Evolutionary conservation across 2,113 vertebrate genomes (phyloP).

Genomic region (Elachura formosa): DNA sequence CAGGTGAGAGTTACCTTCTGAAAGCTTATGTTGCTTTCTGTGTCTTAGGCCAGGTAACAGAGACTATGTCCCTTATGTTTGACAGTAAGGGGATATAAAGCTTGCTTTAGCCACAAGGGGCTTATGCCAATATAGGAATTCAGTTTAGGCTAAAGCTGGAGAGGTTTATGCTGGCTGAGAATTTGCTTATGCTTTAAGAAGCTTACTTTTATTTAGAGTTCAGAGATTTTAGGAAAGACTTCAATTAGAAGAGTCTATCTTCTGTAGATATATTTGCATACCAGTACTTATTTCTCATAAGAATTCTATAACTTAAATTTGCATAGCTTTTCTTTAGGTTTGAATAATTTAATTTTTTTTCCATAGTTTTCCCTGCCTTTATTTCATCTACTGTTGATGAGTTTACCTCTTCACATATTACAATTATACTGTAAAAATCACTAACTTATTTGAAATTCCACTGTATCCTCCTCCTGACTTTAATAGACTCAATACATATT

Average conservation of each 20-base stretch:
- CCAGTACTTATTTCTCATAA: background rate
- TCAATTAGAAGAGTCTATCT: background rate
- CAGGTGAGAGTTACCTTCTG: background rate
- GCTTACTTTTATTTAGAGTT: conserved; percentile 33
- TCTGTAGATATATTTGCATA: background rate
- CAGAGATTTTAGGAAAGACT: conserved; percentile 1
- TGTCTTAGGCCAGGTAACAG: background rate
- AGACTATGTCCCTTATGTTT: background rate
- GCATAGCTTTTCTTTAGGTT: background rate
- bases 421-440: background rate
- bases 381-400: background rate
- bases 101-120: background rate
- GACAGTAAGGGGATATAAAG: background rate
- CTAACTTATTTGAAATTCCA: background rate
- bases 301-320: background rate
- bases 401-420: background rate
- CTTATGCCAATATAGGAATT: background rate
- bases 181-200: conserved; percentile 41
- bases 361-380: background rate
- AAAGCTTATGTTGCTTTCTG: background rate
- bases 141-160: conserved; percentile 9
- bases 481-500: background rate
- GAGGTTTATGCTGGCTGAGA: conserved; percentile 29
- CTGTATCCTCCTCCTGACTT: background rate
- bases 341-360: background rate